Evolutionary conservation across 2,888 invertebrate species (phyloP).

Genomic region (Acanthacorydalis orientalis): DNA sequence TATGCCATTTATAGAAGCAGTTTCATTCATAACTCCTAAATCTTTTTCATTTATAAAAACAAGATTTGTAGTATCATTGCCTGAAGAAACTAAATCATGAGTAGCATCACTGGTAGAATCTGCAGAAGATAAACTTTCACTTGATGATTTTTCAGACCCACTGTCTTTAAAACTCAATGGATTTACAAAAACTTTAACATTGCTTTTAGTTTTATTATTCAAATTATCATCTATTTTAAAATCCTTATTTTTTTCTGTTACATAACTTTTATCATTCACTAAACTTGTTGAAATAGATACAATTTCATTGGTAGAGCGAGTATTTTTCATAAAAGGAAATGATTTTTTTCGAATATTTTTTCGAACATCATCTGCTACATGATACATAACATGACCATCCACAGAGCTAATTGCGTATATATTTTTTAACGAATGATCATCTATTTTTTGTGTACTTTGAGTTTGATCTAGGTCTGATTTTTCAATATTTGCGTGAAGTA

Average conservation of each 20-base stretch:
- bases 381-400: conserved; percentile 58
- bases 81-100: neutral
- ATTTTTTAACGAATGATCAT: conserved; percentile 29
- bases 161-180: conserved; percentile 23
- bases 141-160: conserved; percentile 18
- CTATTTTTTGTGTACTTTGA: conserved; percentile 17
- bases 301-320: conserved; percentile 15
- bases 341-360: conserved; percentile 24
- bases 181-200: conserved; percentile 26
- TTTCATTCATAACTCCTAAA: conserved; percentile 1
- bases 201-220: conserved; percentile 16
- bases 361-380: conserved; percentile 30
- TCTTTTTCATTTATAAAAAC: conserved; percentile 4
- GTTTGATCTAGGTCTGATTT: conserved; percentile 19
- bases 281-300: conserved; percentile 25
- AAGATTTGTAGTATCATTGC: neutral
- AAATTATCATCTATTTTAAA: conserved; percentile 18
- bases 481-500: conserved; percentile 49
- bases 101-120: conserved; percentile 19
- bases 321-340: conserved; percentile 23
- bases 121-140: conserved; percentile 18
- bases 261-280: conserved; percentile 21
- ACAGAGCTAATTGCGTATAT: conserved; percentile 71
- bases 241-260: conserved; percentile 25
- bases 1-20: neutral